Evolutionary conservation across 2,888 invertebrate genomes (phyloP).

Genomic region (Archips xylosteana): DNA sequence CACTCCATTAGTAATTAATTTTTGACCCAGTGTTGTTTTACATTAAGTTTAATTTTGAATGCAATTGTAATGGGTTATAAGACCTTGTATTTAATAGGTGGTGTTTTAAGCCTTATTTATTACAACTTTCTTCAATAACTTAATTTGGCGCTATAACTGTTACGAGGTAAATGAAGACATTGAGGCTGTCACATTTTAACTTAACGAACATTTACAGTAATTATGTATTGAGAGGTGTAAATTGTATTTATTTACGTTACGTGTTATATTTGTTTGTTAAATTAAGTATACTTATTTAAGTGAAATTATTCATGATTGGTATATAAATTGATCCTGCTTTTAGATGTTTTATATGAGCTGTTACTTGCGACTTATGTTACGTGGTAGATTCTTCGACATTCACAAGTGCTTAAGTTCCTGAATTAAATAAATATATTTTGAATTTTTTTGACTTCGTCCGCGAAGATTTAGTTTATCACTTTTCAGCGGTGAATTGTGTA

Average conservation of each 20-base stretch:
- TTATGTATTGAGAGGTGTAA: background rate
- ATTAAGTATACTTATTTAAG: background rate
- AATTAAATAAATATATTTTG: no score
- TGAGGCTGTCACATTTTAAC: slow-evolving; percentile 8
- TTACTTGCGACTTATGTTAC: no score
- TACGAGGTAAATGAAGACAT: slow-evolving; percentile 11
- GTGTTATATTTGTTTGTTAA: background rate
- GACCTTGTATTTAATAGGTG: background rate
- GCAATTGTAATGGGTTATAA: background rate
- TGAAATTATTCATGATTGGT: background rate
- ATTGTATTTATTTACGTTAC: background rate
- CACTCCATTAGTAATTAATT: background rate
- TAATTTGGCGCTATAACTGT: slow-evolving; percentile 14
- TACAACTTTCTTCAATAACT: slow-evolving; percentile 19
- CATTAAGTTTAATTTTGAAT: background rate
- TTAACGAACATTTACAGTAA: background rate
- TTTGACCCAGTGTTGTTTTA: background rate
- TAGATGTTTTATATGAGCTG: background rate
- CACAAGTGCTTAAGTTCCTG: no score
- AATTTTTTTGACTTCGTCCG: no score
- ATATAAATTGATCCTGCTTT: background rate
- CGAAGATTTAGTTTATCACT: no score
- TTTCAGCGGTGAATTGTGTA: no score
- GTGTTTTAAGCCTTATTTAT: background rate
- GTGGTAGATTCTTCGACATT: no score